A percentile compares a stretch with the other conserved stretches of the same genome.
Evolutionary conservation across 2,888 invertebrate genomes (phyloP).

Genomic region (Sesia bembeciformis): DNA sequence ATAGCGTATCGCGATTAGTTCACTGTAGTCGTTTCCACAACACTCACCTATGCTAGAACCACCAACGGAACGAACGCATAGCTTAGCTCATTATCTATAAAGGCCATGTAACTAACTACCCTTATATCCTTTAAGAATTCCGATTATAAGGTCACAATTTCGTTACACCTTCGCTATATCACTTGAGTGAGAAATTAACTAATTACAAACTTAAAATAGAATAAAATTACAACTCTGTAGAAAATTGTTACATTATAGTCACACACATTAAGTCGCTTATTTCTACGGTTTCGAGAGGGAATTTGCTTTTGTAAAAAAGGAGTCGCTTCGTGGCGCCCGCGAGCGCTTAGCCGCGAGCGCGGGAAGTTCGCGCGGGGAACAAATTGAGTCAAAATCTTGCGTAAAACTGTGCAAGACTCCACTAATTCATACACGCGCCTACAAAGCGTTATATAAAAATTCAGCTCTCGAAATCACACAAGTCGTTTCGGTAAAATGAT

Average conservation of each 20-base stretch:
- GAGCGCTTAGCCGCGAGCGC: not conserved
- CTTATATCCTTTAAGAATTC: slow-evolving; percentile 69
- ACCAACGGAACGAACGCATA: slow-evolving; percentile 41
- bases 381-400: slow-evolving; percentile 47
- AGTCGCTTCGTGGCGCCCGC: not conserved
- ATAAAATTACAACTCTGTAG: slow-evolving; percentile 52
- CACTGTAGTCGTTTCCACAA: slow-evolving; percentile 34
- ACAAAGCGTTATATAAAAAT: slow-evolving; percentile 25
- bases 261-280: slow-evolving; percentile 59
- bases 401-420: slow-evolving; percentile 31
- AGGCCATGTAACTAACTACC: slow-evolving; percentile 69
- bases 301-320: slow-evolving; percentile 14
- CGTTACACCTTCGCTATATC: slow-evolving; percentile 63
- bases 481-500: slow-evolving; percentile 59
- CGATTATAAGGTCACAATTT: slow-evolving; percentile 68
- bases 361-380: slow-evolving; percentile 11
- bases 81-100: slow-evolving; percentile 57
- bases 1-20: slow-evolving; percentile 10
- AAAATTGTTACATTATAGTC: slow-evolving; percentile 62
- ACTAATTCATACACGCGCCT: slow-evolving; percentile 25
- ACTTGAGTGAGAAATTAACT: slow-evolving; percentile 65
- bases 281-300: slow-evolving; percentile 51
- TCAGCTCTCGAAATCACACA: slow-evolving; percentile 45
- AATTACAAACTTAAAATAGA: slow-evolving; percentile 36
- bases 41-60: slow-evolving; percentile 39